phyloP scores from a whole-genome alignment of 2,888 invertebrate genomes.

The Empis stercorea region DNA sequence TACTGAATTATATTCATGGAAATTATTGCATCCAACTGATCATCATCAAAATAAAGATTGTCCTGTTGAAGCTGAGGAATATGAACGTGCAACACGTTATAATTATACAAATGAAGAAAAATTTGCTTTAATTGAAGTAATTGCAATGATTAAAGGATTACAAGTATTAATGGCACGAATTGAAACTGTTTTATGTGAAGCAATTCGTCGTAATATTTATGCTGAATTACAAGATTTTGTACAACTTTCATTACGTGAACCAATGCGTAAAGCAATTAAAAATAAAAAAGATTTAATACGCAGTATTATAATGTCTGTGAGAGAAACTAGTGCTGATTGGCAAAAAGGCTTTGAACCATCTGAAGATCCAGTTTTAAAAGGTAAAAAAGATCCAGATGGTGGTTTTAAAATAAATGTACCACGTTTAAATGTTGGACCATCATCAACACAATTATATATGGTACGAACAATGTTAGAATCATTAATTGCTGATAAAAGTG shows the following conservation, averaged over 20 bases:
- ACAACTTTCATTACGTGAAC: constrained; percentile 77
- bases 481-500: constrained; percentile 92
- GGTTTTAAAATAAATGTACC: constrained; percentile 88
- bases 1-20: constrained; percentile 96
- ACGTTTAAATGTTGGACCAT: constrained; percentile 84
- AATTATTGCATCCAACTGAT: constrained; percentile 93
- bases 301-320: constrained; percentile 91
- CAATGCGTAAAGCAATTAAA: constrained; percentile 89
- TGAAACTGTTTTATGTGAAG: constrained; percentile 91
- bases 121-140: constrained; percentile 93
- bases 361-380: constrained; percentile 82
- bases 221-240: constrained; percentile 96
- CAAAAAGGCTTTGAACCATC: constrained; percentile 80
- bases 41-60: constrained; percentile 91
- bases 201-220: constrained; percentile 83
- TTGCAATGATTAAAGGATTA: constrained; percentile 97
- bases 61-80: constrained; percentile 93
- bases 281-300: constrained; percentile 93
- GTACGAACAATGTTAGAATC: constrained; percentile 98
- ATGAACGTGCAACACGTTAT: constrained; percentile 93
- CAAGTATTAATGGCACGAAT: constrained; percentile 94
- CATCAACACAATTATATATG: constrained; percentile 94
- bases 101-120: constrained; percentile 97
- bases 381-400: constrained; percentile 87
- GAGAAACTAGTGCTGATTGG: constrained; percentile 97